Percentiles rank a stretch among this genome's conserved stretches.
Conservation (phyloP, 2,797 vertebrate species). For the Xerus rutilus region DNA sequence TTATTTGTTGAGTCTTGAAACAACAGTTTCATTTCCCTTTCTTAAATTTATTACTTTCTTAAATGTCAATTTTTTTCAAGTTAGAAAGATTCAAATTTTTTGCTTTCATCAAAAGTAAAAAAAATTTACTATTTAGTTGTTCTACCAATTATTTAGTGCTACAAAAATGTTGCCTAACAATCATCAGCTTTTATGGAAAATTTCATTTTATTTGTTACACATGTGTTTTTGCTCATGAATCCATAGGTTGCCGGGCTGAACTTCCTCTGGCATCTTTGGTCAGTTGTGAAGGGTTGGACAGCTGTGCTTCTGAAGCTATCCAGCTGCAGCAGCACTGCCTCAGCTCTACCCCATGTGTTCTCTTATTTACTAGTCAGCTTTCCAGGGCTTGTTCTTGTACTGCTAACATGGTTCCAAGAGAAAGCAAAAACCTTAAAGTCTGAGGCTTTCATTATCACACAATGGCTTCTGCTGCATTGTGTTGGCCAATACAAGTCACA, state of each 20-base stretch:
- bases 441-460: neutral
- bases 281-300: neutral
- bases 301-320: neutral
- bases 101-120: constrained; percentile 38
- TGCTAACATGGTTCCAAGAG: neutral
- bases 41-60: constrained; percentile 25
- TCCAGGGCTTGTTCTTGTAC: neutral
- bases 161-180: neutral
- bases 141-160: neutral
- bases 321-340: neutral
- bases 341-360: neutral
- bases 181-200: neutral
- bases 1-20: constrained; percentile 21
- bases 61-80: neutral
- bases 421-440: neutral
- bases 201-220: neutral
- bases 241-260: neutral
- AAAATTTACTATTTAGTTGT: neutral
- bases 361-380: neutral
- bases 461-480: neutral
- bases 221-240: neutral
- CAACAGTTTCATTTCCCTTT: constrained; percentile 8
- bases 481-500: neutral
- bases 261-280: neutral
- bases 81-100: constrained; percentile 17